A percentile compares a stretch with the other conserved stretches of the same genome.
phyloP scores from a whole-genome alignment of 2,113 vertebrate species.

The Heterocephalus glaber region DNA sequence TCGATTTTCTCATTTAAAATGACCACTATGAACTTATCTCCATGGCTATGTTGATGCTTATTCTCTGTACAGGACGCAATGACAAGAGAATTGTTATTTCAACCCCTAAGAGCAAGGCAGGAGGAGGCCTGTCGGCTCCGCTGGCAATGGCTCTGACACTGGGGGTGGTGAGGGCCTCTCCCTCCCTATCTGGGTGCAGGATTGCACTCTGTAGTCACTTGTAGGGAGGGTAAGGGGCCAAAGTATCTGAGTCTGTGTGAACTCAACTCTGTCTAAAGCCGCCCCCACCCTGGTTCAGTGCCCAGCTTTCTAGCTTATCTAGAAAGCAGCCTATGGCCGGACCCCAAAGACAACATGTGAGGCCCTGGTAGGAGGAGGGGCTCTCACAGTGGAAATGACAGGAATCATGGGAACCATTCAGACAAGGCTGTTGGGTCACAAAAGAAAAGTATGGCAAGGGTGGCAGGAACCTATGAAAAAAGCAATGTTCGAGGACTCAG shows the following conservation, averaged over 20 bases:
- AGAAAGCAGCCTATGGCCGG: background rate
- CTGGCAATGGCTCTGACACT: background rate
- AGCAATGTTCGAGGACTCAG: accelerated
- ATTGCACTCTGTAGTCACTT: background rate
- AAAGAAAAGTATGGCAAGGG: background rate
- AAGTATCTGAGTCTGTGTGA: background rate
- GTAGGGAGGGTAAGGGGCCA: background rate
- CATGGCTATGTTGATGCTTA: accelerated
- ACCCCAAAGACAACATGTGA: background rate
- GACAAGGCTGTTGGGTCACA: accelerated
- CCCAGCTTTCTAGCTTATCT: background rate
- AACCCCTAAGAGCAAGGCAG: background rate
- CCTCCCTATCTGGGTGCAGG: accelerated
- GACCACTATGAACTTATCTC: background rate
- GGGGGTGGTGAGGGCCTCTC: accelerated
- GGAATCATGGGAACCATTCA: background rate
- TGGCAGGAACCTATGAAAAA: accelerated
- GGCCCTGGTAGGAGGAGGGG: too few relatives aligned
- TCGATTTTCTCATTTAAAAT: background rate
- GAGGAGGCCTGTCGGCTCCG: accelerated
- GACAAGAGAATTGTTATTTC: background rate
- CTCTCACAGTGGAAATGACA: background rate
- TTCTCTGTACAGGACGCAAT: accelerated
- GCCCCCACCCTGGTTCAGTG: background rate
- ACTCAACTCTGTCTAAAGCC: accelerated